Evolutionary conservation across 2,797 vertebrate genomes (phyloP).

Genomic region (Poeciliopsis gracilis): DNA sequence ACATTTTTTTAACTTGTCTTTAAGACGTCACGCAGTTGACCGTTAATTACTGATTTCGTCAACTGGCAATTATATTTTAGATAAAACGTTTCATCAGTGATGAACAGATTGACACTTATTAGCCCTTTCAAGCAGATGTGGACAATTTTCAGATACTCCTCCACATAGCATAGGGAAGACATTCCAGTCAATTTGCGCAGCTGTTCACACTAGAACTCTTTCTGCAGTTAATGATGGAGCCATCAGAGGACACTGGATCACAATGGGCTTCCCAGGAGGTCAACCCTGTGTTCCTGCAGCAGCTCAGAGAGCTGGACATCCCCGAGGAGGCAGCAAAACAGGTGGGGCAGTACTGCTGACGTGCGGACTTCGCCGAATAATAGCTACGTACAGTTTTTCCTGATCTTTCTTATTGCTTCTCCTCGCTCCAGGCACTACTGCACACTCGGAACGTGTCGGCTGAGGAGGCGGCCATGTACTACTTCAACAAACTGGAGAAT

Average conservation of each 20-base stretch:
- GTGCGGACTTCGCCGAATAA: too few species aligned
- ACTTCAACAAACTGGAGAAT: slow-evolving; percentile 89
- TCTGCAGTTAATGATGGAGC: slow-evolving; percentile 74
- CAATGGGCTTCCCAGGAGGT: slow-evolving; percentile 76
- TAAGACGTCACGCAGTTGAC: not conserved
- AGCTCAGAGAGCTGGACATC: slow-evolving; percentile 85
- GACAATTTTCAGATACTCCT: not conserved
- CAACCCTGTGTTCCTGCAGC: slow-evolving; percentile 82
- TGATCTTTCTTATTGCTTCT: slow-evolving; percentile 17
- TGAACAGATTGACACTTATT: not conserved
- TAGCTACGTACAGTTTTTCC: not conserved
- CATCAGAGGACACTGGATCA: slow-evolving; percentile 72
- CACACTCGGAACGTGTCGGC: slow-evolving; percentile 86
- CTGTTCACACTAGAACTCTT: not conserved
- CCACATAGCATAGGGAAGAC: not conserved
- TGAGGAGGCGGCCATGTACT: slow-evolving; percentile 88
- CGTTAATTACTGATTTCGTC: not conserved
- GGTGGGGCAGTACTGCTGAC: slow-evolving; percentile 55
- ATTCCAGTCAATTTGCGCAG: not conserved
- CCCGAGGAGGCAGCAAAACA: slow-evolving; percentile 86
- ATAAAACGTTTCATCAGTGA: not conserved
- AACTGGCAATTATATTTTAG: not conserved
- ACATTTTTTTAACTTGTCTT: not conserved
- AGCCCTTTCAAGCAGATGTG: not conserved
- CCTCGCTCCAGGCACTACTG: slow-evolving; percentile 78